phyloP scores from a whole-genome alignment of 2,797 vertebrate species.

The Helicolenus hilgendorfi region DNA sequence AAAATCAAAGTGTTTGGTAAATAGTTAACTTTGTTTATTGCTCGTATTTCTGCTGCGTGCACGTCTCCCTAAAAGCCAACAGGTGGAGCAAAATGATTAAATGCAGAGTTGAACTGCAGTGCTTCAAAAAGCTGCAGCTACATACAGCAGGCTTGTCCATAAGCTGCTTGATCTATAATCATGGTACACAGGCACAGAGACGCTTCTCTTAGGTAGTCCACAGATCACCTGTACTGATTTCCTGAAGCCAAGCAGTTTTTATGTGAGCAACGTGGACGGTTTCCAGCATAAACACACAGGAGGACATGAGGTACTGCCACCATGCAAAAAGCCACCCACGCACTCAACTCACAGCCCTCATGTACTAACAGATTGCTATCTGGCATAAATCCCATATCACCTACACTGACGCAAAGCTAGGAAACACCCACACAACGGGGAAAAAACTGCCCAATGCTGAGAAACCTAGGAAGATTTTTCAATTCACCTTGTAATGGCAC shows the following conservation, averaged over 20 bases:
- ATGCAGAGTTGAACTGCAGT: not conserved
- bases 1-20: not conserved
- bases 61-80: slow-evolving; percentile 46
- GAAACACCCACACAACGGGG: slow-evolving; percentile 63
- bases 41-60: slow-evolving; percentile 27
- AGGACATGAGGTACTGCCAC: slow-evolving; percentile 77
- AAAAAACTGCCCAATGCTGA: slow-evolving; percentile 51
- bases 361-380: slow-evolving; percentile 89
- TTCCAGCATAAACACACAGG: slow-evolving; percentile 73
- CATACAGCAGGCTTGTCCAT: not conserved
- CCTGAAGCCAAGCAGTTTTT: slow-evolving; percentile 5
- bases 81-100: slow-evolving; percentile 63
- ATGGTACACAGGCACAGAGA: slow-evolving; percentile 3
- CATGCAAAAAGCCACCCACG: slow-evolving; percentile 87
- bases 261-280: slow-evolving; percentile 31
- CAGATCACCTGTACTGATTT: slow-evolving; percentile 43
- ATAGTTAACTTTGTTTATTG: not conserved
- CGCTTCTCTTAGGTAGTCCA: slow-evolving; percentile 1
- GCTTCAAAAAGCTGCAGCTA: slow-evolving; percentile 29
- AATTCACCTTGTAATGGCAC: slow-evolving; percentile 32
- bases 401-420: slow-evolving; percentile 75
- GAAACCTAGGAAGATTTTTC: slow-evolving; percentile 53
- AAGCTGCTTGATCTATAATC: slow-evolving; percentile 15
- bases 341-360: slow-evolving; percentile 81
- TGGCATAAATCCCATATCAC: slow-evolving; percentile 82